Conservation (phyloP, 2,888 invertebrate species). For the Xestia sexstrigata region DNA sequence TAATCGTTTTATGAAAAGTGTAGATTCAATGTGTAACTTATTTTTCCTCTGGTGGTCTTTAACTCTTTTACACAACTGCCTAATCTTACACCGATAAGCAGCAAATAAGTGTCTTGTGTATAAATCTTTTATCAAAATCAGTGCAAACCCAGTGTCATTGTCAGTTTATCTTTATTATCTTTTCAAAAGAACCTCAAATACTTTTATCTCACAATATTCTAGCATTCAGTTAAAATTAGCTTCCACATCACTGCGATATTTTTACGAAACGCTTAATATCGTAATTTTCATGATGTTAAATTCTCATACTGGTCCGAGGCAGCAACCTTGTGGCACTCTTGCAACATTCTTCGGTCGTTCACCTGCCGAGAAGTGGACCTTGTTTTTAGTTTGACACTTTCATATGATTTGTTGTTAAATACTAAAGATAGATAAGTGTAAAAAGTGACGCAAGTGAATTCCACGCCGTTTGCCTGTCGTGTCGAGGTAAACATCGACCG, state of each 20-base stretch:
- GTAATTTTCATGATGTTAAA: constrained; percentile 59
- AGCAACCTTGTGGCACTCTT: constrained; percentile 81
- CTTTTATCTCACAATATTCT: constrained; percentile 4
- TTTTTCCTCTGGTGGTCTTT: not conserved
- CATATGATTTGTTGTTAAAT: constrained; percentile 72
- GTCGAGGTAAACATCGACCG: constrained; percentile 55
- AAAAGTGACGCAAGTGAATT: constrained; percentile 62
- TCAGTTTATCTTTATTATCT: constrained; percentile 14
- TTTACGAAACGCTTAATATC: constrained; percentile 43
- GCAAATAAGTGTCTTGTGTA: not conserved
- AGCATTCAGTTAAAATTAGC: constrained; percentile 25
- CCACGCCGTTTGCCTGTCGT: constrained; percentile 47
- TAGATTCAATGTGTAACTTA: not conserved
- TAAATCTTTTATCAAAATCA: constrained; percentile 11
- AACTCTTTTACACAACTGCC: not conserved
- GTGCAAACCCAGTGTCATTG: constrained; percentile 3
- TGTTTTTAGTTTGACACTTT: constrained; percentile 78
- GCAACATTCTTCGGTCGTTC: constrained; percentile 81
- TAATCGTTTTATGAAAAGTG: not conserved
- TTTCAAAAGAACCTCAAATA: constrained; percentile 9
- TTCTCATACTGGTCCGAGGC: constrained; percentile 58
- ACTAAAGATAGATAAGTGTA: constrained; percentile 62
- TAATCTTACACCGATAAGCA: not conserved
- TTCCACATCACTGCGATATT: constrained; percentile 37
- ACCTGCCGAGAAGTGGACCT: constrained; percentile 80